Evolutionary conservation across 2,888 invertebrate genomes (phyloP).

Genomic region (Drosophila austrosaltans): DNA sequence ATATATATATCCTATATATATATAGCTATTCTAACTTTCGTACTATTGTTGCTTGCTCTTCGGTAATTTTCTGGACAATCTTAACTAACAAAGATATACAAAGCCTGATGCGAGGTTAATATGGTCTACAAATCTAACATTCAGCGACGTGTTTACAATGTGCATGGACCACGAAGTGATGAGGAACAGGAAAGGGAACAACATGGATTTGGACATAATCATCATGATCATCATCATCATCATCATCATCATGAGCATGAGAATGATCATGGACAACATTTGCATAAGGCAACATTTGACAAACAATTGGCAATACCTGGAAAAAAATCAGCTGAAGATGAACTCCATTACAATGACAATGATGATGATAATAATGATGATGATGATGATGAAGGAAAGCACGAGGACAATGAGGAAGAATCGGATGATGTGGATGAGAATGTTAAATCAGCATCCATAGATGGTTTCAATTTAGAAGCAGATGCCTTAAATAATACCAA

Average conservation of each 20-base stretch:
- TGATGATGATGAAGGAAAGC: slow-evolving; percentile 29
- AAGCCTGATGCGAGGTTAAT: slow-evolving; percentile 26
- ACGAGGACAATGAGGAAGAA: slow-evolving; percentile 27
- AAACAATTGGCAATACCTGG: slow-evolving; percentile 53
- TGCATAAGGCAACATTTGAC: slow-evolving; percentile 52
- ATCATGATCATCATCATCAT: slow-evolving; percentile 39
- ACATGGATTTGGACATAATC: slow-evolving; percentile 30
- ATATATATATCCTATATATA: neutral
- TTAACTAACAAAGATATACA: slow-evolving; percentile 20
- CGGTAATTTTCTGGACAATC: slow-evolving; percentile 31
- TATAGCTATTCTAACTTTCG: slow-evolving; percentile 44
- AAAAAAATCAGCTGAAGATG: slow-evolving; percentile 19
- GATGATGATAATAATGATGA: slow-evolving; percentile 20
- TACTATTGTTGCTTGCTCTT: slow-evolving; percentile 27
- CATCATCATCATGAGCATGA: slow-evolving; percentile 22
- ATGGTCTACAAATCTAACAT: slow-evolving; percentile 28
- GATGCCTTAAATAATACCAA: slow-evolving; percentile 80
- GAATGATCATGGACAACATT: slow-evolving; percentile 25
- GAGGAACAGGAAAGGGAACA: slow-evolving; percentile 25
- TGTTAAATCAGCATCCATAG: slow-evolving; percentile 2
- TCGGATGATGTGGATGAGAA: slow-evolving; percentile 20
- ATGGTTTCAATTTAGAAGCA: slow-evolving; percentile 55
- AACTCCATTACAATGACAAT: slow-evolving; percentile 2
- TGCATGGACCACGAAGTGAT: slow-evolving; percentile 45
- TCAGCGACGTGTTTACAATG: slow-evolving; percentile 58